phyloP scores from a whole-genome alignment of 2,797 vertebrate species.

The Ceryle rudis region DNA sequence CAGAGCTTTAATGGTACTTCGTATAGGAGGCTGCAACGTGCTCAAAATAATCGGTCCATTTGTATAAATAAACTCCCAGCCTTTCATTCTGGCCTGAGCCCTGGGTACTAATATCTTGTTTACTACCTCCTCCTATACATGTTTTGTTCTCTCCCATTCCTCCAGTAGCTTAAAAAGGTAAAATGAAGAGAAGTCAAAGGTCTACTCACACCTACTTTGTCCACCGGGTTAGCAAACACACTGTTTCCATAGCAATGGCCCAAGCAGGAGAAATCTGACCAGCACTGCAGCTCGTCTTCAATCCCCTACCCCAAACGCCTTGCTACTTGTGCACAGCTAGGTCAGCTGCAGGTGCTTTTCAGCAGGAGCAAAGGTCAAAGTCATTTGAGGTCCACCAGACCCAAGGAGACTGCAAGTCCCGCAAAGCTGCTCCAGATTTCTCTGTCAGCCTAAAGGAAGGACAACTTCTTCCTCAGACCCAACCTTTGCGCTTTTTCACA shows the following conservation, averaged over 20 bases:
- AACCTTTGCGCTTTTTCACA: rapidly evolving
- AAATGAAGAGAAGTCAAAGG: neutral
- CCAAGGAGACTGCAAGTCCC: neutral
- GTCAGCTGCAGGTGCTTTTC: neutral
- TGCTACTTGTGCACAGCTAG: neutral
- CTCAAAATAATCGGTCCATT: neutral
- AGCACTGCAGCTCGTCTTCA: neutral
- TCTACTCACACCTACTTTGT: neutral
- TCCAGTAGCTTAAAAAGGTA: neutral
- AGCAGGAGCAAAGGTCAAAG: neutral
- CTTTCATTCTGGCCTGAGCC: neutral
- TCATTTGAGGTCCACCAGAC: neutral
- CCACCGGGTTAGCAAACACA: neutral
- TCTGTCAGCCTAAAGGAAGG: neutral
- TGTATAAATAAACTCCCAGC: neutral
- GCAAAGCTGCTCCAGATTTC: neutral
- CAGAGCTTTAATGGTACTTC: neutral
- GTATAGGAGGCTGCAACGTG: neutral
- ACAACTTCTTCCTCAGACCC: neutral
- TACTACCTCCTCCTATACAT: neutral
- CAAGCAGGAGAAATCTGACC: neutral
- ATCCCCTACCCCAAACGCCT: neutral
- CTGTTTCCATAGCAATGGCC: conserved; percentile 31
- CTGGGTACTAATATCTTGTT: neutral
- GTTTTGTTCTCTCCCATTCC: neutral